phyloP scores from a whole-genome alignment of 2,888 invertebrate genomes.

The Hirtodrosophila cameraria region DNA sequence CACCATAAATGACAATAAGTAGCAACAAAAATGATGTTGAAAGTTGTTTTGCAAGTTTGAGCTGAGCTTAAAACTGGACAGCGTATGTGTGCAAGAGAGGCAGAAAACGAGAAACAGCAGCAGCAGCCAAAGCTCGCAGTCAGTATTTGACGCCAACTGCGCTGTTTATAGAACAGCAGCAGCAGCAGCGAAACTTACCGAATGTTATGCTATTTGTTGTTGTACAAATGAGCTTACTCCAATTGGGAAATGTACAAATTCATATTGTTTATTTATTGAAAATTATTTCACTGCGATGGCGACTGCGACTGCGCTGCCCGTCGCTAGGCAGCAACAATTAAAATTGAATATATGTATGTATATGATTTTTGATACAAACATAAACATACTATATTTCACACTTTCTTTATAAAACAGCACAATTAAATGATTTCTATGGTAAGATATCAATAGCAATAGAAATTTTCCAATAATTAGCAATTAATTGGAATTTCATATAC shows the following conservation, averaged over 20 bases:
- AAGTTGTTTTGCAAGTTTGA: constrained; percentile 83
- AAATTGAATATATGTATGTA: constrained; percentile 3
- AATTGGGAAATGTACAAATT: constrained; percentile 37
- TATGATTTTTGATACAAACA: constrained; percentile 18
- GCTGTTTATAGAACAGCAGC: constrained; percentile 2
- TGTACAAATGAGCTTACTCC: constrained; percentile 37
- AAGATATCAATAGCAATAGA: constrained; percentile 33
- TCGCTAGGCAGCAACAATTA: constrained; percentile 21
- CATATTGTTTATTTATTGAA: constrained; percentile 27
- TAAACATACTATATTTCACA: constrained; percentile 48
- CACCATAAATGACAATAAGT: constrained; percentile 23
- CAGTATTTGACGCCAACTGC: constrained; percentile 21
- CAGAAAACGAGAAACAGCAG: constrained; percentile 3
- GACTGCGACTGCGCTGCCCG: constrained; percentile 37
- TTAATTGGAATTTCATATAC: constrained; percentile 50
- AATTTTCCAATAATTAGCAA: constrained; percentile 51
- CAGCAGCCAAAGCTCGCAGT: constrained; percentile 20
- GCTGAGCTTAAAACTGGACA: constrained; percentile 46
- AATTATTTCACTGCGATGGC: constrained; percentile 19
- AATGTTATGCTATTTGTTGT: constrained; percentile 10
- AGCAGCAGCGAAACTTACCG: constrained; percentile 10
- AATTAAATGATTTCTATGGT: constrained; percentile 46
- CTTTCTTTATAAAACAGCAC: constrained; percentile 58
- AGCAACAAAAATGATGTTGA: constrained; percentile 76
- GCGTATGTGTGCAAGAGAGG: not conserved